Evolutionary conservation across 2,797 vertebrate genomes (phyloP).

Genomic region (Chloroceryle amazona): DNA sequence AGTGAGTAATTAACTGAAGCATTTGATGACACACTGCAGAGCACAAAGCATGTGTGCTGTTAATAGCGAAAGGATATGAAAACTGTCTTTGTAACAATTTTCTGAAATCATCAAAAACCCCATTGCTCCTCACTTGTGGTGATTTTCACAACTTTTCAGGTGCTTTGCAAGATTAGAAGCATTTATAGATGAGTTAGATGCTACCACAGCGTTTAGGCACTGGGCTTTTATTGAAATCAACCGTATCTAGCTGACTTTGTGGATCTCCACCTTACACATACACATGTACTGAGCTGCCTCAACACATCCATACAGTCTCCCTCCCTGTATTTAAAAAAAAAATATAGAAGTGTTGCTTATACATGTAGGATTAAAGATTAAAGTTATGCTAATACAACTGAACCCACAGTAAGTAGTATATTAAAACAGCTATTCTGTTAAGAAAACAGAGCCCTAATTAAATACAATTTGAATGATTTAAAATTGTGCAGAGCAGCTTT

Average conservation of each 20-base stretch:
- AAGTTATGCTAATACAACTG: not conserved
- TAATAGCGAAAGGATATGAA: slow-evolving; percentile 61
- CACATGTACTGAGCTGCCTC: not conserved
- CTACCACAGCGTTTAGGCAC: not conserved
- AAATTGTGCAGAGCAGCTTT: not conserved
- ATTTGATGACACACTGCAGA: slow-evolving; percentile 73
- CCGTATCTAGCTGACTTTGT: not conserved
- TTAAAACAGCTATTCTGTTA: not conserved
- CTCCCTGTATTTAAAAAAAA: not conserved
- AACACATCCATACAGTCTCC: not conserved
- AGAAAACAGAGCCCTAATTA: not conserved
- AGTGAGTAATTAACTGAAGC: slow-evolving; percentile 81
- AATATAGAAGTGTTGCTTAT: not conserved
- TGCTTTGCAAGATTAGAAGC: not conserved
- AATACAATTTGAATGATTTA: not conserved
- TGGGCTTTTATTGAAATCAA: not conserved
- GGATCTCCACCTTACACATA: not conserved
- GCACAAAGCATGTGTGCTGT: slow-evolving; percentile 63
- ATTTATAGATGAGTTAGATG: not conserved
- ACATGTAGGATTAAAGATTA: not conserved
- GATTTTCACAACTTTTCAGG: not conserved
- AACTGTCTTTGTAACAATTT: slow-evolving; percentile 51
- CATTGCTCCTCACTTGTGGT: not conserved
- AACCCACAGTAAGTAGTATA: not conserved
- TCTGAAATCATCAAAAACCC: not conserved